Evolutionary conservation across 2,888 invertebrate genomes (phyloP), one percentile per base, ranked within the genome.

Genomic region (Drosophila gaucha): DNA sequence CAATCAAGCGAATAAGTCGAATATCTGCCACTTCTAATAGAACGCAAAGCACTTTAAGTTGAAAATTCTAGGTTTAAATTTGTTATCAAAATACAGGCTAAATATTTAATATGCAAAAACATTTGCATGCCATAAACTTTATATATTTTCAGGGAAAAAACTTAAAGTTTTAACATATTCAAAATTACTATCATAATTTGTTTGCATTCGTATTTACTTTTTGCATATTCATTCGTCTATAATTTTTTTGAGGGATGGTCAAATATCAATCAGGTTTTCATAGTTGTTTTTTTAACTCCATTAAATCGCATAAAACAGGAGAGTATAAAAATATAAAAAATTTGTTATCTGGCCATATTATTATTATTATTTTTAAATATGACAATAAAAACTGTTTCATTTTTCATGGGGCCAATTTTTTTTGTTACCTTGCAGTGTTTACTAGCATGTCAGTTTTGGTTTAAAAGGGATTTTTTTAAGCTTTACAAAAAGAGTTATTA

Each of bases 1-100:
- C 62, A 62, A 63, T 16, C 36, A 12, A 3, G 26, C 22, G 10
- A 50, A 62, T 38, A 74, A 64, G 50, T 16, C 12, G 18, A 2
- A 30, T 5, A 20, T 14, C 14, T 38, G 4, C 6, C 3, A 28
- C 36, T 18, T 6, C 12, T 2, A 39, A n/a, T 3, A 2, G 28
- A 28, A 3, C 28, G 6, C 9, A 28, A 28, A 28, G 28, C 3
- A 28, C 30, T 30, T 44, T 30, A 22, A 35, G 6, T 18, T 16
- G 3, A 43, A 3, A 43, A 18, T 18, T 43, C 16, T 10, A 22
- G 0, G 9, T 24, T 14, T 12, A 5, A 12, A n/a, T 31, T 31
- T 31, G 4, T 1, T 31, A 1, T 4, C n/a, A 12, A 4, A 0
- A 2, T 5, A n/a, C 12, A 31, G 30, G 2, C 30, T 31, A n/a